These are phyloP conservation scores for Tringa solitaria DNA, from an alignment of 2,113 vertebrate genomes.

Conservation along the genomic window DNA sequence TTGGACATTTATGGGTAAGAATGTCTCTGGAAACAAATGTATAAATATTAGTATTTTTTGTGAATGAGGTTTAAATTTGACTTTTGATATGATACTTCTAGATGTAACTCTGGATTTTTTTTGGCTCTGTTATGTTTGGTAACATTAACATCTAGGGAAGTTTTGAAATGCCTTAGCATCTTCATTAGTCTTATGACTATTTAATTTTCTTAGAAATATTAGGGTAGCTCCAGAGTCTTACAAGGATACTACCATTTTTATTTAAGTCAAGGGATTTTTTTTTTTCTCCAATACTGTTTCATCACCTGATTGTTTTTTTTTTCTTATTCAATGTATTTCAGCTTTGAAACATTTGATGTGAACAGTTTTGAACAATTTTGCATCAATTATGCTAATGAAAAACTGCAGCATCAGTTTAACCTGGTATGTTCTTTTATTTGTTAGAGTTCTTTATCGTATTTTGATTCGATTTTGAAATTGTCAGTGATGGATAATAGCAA, in stretches of 20 bases:
- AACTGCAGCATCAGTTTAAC: slow-evolving; percentile 97
- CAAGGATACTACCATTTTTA: not conserved
- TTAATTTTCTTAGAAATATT: not conserved
- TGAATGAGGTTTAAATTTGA: not conserved
- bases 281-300: not conserved
- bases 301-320: not conserved
- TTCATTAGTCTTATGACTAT: not conserved
- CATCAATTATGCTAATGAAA: slow-evolving; percentile 98
- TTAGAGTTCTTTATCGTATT: not conserved
- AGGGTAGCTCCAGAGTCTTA: not conserved
- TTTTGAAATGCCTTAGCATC: not conserved
- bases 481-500: not conserved
- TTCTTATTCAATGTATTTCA: slow-evolving; percentile 66
- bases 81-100: not conserved
- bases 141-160: not conserved
- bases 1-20: slow-evolving; percentile 98
- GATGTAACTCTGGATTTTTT: not conserved
- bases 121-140: not conserved
- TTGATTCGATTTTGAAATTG: not conserved
- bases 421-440: slow-evolving; percentile 77
- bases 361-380: slow-evolving; percentile 99
- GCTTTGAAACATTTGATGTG: slow-evolving; percentile 97
- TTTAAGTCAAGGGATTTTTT: not conserved
- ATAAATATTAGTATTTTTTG: not conserved
- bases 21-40: not conserved